These are phyloP conservation scores for Polietes domitor DNA, from an alignment of 2,888 invertebrate species.

Conservation along the genomic window DNA sequence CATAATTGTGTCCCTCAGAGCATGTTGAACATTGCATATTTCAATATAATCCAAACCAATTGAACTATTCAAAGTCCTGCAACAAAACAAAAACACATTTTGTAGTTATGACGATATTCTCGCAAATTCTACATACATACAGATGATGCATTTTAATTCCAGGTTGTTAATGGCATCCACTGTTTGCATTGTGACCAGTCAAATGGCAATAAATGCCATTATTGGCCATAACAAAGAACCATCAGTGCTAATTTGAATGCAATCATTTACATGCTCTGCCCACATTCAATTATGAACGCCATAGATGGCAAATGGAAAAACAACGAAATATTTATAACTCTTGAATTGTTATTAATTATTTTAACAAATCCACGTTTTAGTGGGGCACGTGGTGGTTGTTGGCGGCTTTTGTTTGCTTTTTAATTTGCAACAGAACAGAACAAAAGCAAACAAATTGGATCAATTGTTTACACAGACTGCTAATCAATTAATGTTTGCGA, in stretches of 20 bases:
- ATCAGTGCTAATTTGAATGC: neutral
- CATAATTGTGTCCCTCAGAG: too few species aligned
- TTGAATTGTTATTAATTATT: constrained; percentile 1
- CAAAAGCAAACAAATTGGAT: neutral
- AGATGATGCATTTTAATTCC: constrained; percentile 3
- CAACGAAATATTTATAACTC: neutral
- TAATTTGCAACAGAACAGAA: neutral
- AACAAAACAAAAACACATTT: too few species aligned
- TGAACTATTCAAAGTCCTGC: too few species aligned
- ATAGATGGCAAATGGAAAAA: neutral
- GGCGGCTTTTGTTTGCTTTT: neutral
- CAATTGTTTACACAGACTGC: neutral
- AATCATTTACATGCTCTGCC: neutral
- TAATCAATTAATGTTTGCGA: neutral
- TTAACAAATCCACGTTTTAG: neutral
- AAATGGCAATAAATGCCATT: constrained; percentile 17
- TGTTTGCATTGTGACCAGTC: constrained; percentile 7
- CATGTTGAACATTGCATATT: too few species aligned
- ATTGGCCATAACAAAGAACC: constrained; percentile 15
- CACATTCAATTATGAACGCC: constrained; percentile 8
- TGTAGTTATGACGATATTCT: too few species aligned
- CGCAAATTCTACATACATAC: too few species aligned
- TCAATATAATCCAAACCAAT: too few species aligned
- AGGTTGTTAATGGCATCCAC: constrained; percentile 11
- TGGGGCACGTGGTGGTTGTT: too few species aligned